Evolutionary conservation across 53 echinoderm and acorn worm genomes (phyloP), one percentile per base, ranked within the genome.

Genomic region (Henricia sp.): DNA sequence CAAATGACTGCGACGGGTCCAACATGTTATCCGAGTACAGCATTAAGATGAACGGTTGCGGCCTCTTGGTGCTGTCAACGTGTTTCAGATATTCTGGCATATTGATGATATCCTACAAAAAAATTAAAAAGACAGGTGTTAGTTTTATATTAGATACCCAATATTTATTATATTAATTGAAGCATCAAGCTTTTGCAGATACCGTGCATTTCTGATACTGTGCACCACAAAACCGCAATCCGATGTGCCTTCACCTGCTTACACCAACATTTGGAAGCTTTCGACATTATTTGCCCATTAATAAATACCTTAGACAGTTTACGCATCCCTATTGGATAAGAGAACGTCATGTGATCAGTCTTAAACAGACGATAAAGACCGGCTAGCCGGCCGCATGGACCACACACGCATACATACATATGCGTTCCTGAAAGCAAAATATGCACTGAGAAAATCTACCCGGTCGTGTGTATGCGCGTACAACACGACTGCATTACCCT

Each of bases 41-140:
- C 64, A 64, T 24, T 27, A 64, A 29, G 13, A 32, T 64, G 64
- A 10, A 64, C 17, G 64, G 64, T 32, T 64, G 64, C 2, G 64
- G 64, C 30, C 64, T 64, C 34, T 32, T 64, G 0, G 64, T 1
- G 30, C 64, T 64, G 34, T 64, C 64, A 29, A 64, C 30, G 13
- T 64, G 34, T 29, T 64, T 32, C 0, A 32, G 8, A 3, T 64
- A 1, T 1, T 64, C 64, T 12, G 25, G 64, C 0, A 64, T 32
- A 3, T 6, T 64, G 64, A 64, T 64, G 8, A 64, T 64, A 64
- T 64, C 64, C 64, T 64, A 64, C 64, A 32, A 64, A 32, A 27
- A 32, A 64, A 64, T 27, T 17, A 0, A 64, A 17, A 64, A 1
- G 30, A 27, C 32, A 10, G 30, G n/a, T 64, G 64, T 2, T 64